Base-by-base conservation (phyloP, 1,140 invertebrate genomes). In the Bombus terrestris region DNA sequence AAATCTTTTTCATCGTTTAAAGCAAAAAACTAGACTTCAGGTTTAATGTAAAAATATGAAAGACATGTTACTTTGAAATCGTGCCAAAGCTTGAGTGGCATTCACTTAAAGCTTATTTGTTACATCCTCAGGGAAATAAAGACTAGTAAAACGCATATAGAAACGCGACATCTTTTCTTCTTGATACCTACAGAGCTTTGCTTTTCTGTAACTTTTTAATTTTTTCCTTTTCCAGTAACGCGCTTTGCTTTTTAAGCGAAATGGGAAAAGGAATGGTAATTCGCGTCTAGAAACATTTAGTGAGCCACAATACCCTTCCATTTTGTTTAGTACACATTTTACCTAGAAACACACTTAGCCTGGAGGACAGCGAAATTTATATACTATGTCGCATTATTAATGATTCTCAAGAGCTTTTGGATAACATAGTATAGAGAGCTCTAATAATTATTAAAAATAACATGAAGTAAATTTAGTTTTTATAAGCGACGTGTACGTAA, bases 321-420 rank as follows among this genome's bases (percentile, higher is more conserved):
- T 35, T 68, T 43, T 62, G 53, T 28, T n/a, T 32, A 28, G 53
- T n/a, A 62, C 39, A 32, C 15, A 77, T 77, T 77, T 77, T 62
- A 77, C 35, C 15, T 28, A 39, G 37, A 25, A 77, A 77, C 37
- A 39, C 74, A 59, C 12, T 77, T n/a, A 39, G 25, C 13, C 25
- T 18, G 28, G 6, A n/a, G 9, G 25, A 77, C 35, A 32, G 35
- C 10, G 2, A 41, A 77, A 59, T 62, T 59, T 77, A 77, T 77
- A n/a, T 10, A 62, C 28, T 18, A 53, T 6, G 18, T 53, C 47
- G 47, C 47, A 53, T 53, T 22, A 53, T 53, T 53, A 53, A 53
- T 22, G 37, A 62, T 35, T 28, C 2, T 13, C 43, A 22, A 35
- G 4, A 25, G 18, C n/a, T 57, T 76, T 28, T 35, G 6, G n/a